Evolutionary conservation across 2,888 invertebrate species (phyloP).

Genomic region (Chalcis sispes): DNA sequence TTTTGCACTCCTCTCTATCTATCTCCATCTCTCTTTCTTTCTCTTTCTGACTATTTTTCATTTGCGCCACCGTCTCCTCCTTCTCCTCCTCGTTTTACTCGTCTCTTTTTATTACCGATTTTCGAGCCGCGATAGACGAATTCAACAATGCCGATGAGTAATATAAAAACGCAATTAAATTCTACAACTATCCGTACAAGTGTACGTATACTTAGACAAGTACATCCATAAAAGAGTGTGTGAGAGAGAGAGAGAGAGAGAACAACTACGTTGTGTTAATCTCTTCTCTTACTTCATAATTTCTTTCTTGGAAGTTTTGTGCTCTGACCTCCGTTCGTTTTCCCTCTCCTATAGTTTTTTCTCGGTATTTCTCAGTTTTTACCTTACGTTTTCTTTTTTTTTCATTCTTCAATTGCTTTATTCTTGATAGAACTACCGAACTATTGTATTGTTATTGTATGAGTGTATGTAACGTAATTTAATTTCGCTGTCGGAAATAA

Average conservation of each 20-base stretch:
- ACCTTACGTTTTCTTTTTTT: too few species aligned
- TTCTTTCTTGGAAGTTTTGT: slow-evolving; percentile 41
- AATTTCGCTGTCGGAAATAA: too few species aligned
- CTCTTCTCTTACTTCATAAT: slow-evolving; percentile 15
- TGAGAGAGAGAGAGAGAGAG: too few species aligned
- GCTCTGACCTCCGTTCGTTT: background rate
- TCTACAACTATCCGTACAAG: slow-evolving; percentile 14
- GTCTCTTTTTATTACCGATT: slow-evolving; percentile 16
- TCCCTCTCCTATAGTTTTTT: background rate
- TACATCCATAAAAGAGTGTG: too few species aligned
- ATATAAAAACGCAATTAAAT: slow-evolving; percentile 46
- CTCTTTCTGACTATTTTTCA: background rate
- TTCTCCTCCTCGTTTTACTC: background rate
- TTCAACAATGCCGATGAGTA: slow-evolving; percentile 15
- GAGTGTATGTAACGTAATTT: too few species aligned
- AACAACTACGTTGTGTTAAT: too few species aligned
- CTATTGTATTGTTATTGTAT: too few species aligned
- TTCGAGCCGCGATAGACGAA: slow-evolving; percentile 15
- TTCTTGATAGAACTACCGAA: too few species aligned
- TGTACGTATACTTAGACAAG: too few species aligned
- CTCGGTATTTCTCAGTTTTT: background rate
- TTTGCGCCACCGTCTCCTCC: background rate
- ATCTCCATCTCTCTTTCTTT: too few species aligned
- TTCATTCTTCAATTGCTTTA: too few species aligned
- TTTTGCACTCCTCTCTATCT: too few species aligned